Evolutionary conservation across 2,888 invertebrate species (phyloP).

Genomic region (Linnaemya tessellans): DNA sequence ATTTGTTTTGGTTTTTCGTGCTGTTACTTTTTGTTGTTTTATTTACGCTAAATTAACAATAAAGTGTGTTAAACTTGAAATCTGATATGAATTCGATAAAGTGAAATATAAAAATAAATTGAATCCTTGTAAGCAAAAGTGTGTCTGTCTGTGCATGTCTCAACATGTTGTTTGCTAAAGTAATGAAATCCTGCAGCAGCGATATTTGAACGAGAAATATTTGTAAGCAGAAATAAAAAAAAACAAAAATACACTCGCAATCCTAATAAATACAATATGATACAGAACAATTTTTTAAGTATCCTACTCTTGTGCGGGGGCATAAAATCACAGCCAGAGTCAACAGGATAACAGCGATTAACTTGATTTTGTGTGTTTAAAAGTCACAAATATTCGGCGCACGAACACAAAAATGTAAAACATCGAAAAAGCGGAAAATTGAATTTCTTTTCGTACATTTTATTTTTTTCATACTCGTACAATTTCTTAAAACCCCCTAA

Average conservation of each 20-base stretch:
- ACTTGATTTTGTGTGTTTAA: slow-evolving; percentile 52
- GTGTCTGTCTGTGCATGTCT: slow-evolving; percentile 2
- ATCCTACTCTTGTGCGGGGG: slow-evolving; percentile 18
- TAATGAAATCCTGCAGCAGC: slow-evolving; percentile 17
- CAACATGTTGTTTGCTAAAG: neutral
- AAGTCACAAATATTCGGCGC: slow-evolving; percentile 38
- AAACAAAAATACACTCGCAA: neutral
- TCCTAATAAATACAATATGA: slow-evolving; percentile 28
- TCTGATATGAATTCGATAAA: slow-evolving; percentile 55
- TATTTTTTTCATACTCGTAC: neutral
- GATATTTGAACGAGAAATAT: neutral
- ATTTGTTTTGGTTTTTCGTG: slow-evolving; percentile 52
- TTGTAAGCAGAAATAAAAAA: slow-evolving; percentile 1
- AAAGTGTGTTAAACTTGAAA: slow-evolving; percentile 58
- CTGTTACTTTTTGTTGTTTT: slow-evolving; percentile 16
- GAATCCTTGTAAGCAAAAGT: slow-evolving; percentile 10
- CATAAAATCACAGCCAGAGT: slow-evolving; percentile 61
- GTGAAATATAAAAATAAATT: slow-evolving; percentile 42
- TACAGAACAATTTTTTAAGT: slow-evolving; percentile 28
- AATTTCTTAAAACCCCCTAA: slow-evolving; percentile 47
- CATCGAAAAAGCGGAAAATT: slow-evolving; percentile 69
- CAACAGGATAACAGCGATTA: slow-evolving; percentile 70
- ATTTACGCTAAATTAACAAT: slow-evolving; percentile 61
- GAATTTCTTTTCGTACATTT: slow-evolving; percentile 48
- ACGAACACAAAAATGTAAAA: slow-evolving; percentile 44